Percentiles rank a stretch among this genome's conserved stretches.
Conservation (phyloP, 2,797 vertebrate species). For the Strix occidentalis region DNA sequence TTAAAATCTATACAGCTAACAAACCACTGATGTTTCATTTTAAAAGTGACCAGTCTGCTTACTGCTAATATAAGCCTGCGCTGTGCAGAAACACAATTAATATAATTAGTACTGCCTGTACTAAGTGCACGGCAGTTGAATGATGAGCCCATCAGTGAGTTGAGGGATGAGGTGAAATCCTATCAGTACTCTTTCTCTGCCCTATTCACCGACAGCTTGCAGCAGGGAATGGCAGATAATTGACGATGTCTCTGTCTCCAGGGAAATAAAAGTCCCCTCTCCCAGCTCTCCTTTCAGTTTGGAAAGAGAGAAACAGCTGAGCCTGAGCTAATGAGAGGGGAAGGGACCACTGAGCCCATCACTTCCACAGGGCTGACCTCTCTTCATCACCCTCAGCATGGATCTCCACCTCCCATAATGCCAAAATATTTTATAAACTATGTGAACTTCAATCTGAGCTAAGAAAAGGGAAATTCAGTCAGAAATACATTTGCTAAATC, state of each 20-base stretch:
- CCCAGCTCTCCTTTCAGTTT: conserved; percentile 46
- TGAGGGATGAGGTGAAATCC: conserved; percentile 51
- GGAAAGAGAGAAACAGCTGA: conserved; percentile 52
- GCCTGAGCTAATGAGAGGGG: conserved; percentile 48
- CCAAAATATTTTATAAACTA: background rate
- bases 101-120: conserved; percentile 14
- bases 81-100: conserved; percentile 9
- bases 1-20: background rate
- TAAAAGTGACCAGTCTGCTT: background rate
- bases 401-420: background rate
- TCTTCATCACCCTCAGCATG: background rate
- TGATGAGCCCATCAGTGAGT: conserved; percentile 29
- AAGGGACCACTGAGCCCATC: background rate
- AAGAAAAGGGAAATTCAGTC: background rate
- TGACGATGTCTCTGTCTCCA: conserved; percentile 42
- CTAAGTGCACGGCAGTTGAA: conserved; percentile 28
- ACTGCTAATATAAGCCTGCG: background rate
- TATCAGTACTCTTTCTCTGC: conserved; percentile 18
- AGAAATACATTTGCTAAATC: background rate
- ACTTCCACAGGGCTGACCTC: background rate
- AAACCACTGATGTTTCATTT: background rate
- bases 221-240: conserved; percentile 42
- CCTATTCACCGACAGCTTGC: background rate
- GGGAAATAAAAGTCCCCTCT: conserved; percentile 58
- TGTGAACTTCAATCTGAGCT: background rate